phyloP scores from a whole-genome alignment of 2,888 invertebrate species.

The Dasypogon diadema region DNA sequence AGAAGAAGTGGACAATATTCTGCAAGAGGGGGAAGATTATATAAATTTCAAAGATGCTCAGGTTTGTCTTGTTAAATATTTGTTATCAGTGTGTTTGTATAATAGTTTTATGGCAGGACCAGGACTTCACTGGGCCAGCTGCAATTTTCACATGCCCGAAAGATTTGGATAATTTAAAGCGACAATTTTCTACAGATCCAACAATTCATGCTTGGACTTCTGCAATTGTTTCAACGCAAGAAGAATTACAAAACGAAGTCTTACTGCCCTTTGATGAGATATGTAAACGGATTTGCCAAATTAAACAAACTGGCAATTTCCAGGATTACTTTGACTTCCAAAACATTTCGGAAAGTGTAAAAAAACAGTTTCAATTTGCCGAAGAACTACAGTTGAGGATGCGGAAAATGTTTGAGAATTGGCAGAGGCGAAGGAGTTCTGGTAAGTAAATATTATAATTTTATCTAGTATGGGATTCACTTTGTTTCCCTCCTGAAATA shows the following conservation, averaged over 20 bases:
- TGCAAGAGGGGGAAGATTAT: background rate
- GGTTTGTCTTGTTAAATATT: background rate
- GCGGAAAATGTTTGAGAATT: background rate
- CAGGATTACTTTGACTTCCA: background rate
- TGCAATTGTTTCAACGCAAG: slow-evolving; percentile 3
- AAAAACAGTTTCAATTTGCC: background rate
- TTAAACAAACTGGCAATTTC: background rate
- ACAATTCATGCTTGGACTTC: slow-evolving; percentile 4
- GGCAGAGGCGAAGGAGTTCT: background rate
- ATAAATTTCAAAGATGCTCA: background rate
- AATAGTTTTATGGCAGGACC: no score
- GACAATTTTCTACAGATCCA: background rate
- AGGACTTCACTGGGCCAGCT: no score
- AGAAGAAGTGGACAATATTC: background rate
- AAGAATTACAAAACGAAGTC: background rate
- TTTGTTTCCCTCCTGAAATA: no score
- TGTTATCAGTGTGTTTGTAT: no score
- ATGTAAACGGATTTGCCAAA: background rate
- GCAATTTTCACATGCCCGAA: no score
- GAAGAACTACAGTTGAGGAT: background rate
- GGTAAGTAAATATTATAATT: no score
- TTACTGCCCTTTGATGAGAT: slow-evolving; percentile 25
- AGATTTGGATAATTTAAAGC: background rate
- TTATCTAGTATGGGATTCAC: no score
- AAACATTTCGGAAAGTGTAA: background rate